Evolutionary conservation across 2,113 vertebrate species (phyloP).

Genomic region (Clinocottus analis): DNA sequence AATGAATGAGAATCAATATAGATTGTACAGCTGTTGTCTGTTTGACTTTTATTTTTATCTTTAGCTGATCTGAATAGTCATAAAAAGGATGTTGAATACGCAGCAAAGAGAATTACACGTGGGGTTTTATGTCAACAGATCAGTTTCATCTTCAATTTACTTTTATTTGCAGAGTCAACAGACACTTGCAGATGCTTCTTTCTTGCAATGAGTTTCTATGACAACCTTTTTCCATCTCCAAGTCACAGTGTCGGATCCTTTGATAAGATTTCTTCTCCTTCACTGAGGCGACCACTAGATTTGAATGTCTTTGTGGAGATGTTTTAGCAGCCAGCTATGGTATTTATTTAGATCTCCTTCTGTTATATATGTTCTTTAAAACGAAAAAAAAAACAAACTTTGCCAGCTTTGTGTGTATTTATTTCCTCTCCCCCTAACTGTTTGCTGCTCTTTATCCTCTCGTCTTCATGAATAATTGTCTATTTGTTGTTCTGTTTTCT

Average conservation of each 20-base stretch:
- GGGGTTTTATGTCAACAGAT: constrained; percentile 13
- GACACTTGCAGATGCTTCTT: constrained; percentile 28
- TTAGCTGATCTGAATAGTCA: constrained; percentile 8
- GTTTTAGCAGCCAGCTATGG: not conserved
- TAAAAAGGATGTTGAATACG: not conserved
- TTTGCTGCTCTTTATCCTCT: not conserved
- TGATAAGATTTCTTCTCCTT: constrained; percentile 20
- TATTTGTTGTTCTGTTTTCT: not conserved
- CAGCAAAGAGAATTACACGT: not conserved
- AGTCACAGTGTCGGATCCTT: constrained; percentile 33
- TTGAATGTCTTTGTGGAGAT: not conserved
- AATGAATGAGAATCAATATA: constrained; percentile 19
- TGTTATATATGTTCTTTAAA: not conserved
- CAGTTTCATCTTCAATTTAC: constrained; percentile 41
- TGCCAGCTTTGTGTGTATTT: not conserved
- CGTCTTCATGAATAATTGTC: not conserved
- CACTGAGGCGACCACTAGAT: not conserved
- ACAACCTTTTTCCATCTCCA: constrained; percentile 41
- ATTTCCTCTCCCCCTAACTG: not conserved
- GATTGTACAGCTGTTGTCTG: not conserved
- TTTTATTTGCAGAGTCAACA: constrained; percentile 50
- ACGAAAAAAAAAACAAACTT: not conserved
- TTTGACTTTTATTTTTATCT: not conserved
- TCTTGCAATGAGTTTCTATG: constrained; percentile 48
- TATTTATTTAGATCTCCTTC: not conserved